phyloP scores from a whole-genome alignment of 1,140 invertebrate species.

The Leptinotarsa texana region DNA sequence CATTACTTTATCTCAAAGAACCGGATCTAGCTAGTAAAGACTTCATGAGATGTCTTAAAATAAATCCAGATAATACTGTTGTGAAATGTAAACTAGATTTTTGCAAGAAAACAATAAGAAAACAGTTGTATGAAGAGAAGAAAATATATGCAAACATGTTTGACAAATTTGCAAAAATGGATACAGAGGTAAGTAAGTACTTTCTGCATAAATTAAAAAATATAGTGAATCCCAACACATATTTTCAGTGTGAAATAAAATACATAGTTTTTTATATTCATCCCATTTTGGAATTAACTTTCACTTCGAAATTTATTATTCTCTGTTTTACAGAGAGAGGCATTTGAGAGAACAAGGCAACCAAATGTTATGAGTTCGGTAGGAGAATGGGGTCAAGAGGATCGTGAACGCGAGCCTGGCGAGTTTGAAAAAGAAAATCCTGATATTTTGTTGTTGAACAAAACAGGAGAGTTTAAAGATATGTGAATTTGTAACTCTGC shows the following conservation, averaged over 20 bases:
- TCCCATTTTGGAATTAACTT: neutral
- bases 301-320: constrained; percentile 2
- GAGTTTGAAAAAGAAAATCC: constrained; percentile 79
- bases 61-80: constrained; percentile 74
- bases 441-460: constrained; percentile 75
- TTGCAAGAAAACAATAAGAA: constrained; percentile 76
- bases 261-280: too few relatives aligned
- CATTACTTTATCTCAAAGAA: constrained; percentile 75
- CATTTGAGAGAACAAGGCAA: constrained; percentile 66
- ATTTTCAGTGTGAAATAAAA: too few relatives aligned
- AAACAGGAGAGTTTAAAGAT: constrained; percentile 75
- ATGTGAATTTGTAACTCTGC: constrained; percentile 61
- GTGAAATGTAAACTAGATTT: constrained; percentile 76
- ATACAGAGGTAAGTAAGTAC: constrained; percentile 69
- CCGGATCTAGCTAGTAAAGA: constrained; percentile 77
- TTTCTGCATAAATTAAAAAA: neutral
- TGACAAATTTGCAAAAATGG: constrained; percentile 80
- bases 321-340: constrained; percentile 61
- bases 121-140: constrained; percentile 81
- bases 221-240: too few relatives aligned
- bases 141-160: constrained; percentile 95
- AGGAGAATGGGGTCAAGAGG: constrained; percentile 73
- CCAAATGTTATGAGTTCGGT: constrained; percentile 73
- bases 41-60: constrained; percentile 70
- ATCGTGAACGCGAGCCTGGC: constrained; percentile 70